These are phyloP conservation scores for Anthoscopus minutus DNA, from an alignment of 2,113 vertebrate species.

Conservation along the genomic window DNA sequence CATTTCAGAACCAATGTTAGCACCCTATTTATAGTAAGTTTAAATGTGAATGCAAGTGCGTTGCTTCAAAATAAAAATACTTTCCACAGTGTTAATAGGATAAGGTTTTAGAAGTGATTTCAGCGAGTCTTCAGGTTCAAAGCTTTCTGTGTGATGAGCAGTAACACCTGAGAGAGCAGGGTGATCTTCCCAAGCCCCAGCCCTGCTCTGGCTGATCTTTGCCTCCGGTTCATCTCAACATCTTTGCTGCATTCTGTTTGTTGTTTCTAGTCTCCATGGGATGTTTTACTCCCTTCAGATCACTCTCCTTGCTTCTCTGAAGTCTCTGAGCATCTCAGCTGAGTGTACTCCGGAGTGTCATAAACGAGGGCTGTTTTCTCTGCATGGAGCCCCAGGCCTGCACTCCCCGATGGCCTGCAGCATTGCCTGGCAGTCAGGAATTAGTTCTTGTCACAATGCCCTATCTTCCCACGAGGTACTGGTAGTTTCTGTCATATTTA, in stretches of 20 bases:
- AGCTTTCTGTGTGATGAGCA: background rate
- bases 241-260: background rate
- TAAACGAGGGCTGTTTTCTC: background rate
- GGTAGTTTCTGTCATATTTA: background rate
- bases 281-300: background rate
- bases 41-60: accelerated
- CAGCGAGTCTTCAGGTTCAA: background rate
- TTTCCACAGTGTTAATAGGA: background rate
- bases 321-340: background rate
- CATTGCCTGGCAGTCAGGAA: background rate
- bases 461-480: background rate
- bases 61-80: background rate
- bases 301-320: background rate
- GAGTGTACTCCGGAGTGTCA: background rate
- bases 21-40: background rate
- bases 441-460: background rate
- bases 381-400: background rate
- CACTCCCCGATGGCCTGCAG: background rate
- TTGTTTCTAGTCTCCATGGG: background rate
- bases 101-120: background rate
- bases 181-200: background rate
- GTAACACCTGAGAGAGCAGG: background rate
- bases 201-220: background rate
- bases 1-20: background rate
- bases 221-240: background rate